A percentile compares a stretch with the other conserved stretches of the same genome.
These are phyloP conservation scores for Lasioglossum albipes DNA, from an alignment of 1,140 invertebrate genomes.

Conservation along the genomic window DNA sequence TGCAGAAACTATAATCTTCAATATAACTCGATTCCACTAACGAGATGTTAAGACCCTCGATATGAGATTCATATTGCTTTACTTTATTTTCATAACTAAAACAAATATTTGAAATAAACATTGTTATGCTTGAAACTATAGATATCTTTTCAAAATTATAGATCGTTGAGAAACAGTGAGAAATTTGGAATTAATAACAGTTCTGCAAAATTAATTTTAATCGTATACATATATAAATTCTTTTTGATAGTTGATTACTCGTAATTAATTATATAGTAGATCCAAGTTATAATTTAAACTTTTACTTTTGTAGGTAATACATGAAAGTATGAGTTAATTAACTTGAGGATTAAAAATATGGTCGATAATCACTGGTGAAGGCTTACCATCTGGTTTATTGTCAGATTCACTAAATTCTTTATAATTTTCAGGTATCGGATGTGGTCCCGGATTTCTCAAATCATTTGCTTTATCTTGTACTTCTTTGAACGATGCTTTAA, in stretches of 20 bases:
- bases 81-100: slow-evolving; percentile 58
- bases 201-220: background rate
- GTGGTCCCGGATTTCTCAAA: slow-evolving; percentile 73
- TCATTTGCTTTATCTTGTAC: slow-evolving; percentile 83
- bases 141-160: slow-evolving; percentile 4
- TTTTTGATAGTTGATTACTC: background rate
- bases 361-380: slow-evolving; percentile 30
- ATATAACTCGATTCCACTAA: slow-evolving; percentile 25
- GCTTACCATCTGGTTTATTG: slow-evolving; percentile 52
- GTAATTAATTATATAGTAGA: too few relatives aligned
- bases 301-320: background rate
- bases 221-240: background rate
- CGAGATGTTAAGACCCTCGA: slow-evolving; percentile 16
- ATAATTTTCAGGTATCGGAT: slow-evolving; percentile 73
- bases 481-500: slow-evolving; percentile 84
- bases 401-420: slow-evolving; percentile 67
- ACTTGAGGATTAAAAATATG: slow-evolving; percentile 31
- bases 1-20: slow-evolving; percentile 24
- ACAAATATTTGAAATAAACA: slow-evolving; percentile 48
- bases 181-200: slow-evolving; percentile 1
- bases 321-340: slow-evolving; percentile 17
- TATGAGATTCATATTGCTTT: slow-evolving; percentile 45
- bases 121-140: background rate
- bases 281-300: background rate
- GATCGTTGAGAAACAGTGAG: slow-evolving; percentile 2